Evolutionary conservation across 2,888 invertebrate genomes (phyloP), one percentile per base, ranked within the genome.

Genomic region (Spialia ferax): DNA sequence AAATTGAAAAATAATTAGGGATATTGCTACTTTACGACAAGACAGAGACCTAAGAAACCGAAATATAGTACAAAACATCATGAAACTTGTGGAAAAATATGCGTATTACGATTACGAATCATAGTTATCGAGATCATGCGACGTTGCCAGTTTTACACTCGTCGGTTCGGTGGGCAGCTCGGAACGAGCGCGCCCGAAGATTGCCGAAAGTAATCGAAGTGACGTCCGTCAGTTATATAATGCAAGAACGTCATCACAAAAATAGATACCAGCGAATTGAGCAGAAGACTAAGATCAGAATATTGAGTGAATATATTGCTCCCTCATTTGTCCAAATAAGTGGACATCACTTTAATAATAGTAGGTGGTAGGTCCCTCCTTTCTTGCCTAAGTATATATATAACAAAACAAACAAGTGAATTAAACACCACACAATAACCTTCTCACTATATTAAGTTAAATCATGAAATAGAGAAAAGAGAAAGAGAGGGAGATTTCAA

Each of bases 91-190:
- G 18, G 22, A 60, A 45, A 60, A 23, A 23, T 52, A 52, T n/a
- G 23, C 1, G 3, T 10, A 22, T n/a, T n/a, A n/a, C n/a, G n/a
- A n/a, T n/a, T 54, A 52, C 7, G 23, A 7, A 48, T 5, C 7
- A 11, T 29, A 57, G 50, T 73, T 72, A 72, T 73, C 69, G 71
- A 73, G 78, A 79, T 75, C 72, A 74, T 73, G 91, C 92, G 85
- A 84, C 85, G 93, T 92, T 93, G 93, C 92, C 93, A 83, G 72
- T 84, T 78, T 82, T 80, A 75, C 72, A 55, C 61, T 20, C 32
- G 62, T 18, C 71, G 76, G 78, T 76, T 79, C 77, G 82, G 81
- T 81, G 73, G 75, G 72, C 77, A 69, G 73, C 63, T 73, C 70
- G 71, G 70, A 69, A 69, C 75, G 76, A 74, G 64, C 38, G 61